phyloP scores from a whole-genome alignment of 2,113 vertebrate genomes.

The Columbina picui region DNA sequence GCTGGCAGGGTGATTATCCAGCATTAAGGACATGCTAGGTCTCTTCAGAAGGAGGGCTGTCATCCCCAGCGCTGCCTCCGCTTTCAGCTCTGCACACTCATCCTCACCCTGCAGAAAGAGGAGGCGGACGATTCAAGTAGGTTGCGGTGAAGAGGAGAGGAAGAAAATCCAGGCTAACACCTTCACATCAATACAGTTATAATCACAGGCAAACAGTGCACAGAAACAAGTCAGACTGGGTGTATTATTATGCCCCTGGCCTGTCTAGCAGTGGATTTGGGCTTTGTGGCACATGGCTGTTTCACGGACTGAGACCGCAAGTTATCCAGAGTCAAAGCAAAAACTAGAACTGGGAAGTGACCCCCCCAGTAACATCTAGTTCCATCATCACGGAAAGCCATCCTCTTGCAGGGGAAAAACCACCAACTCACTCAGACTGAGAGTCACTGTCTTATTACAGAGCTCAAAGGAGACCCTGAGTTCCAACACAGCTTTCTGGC shows the following conservation, averaged over 20 bases:
- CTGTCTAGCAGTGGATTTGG: not conserved
- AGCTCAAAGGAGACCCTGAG: not conserved
- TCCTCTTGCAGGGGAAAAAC: not conserved
- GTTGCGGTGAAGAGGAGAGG: not conserved
- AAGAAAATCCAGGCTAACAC: not conserved
- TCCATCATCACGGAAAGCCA: not conserved
- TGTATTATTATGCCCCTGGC: not conserved
- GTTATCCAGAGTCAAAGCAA: not conserved
- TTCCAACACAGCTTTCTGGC: not conserved
- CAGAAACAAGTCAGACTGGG: not conserved
- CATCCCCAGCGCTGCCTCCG: not conserved
- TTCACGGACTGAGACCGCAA: not conserved
- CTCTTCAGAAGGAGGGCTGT: not conserved
- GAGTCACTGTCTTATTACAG: not conserved
- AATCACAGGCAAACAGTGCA: accelerated
- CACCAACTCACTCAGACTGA: not conserved
- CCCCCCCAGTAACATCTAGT: not conserved
- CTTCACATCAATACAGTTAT: not conserved
- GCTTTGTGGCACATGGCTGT: not conserved
- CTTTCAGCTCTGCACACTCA: not conserved
- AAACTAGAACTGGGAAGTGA: not conserved
- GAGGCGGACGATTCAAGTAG: not conserved
- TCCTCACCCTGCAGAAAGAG: not conserved
- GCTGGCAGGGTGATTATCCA: not conserved
- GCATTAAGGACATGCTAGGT: not conserved